Percentiles rank a stretch among this genome's conserved stretches.
phyloP scores from a whole-genome alignment of 2,113 vertebrate genomes.

The Pterophyllum scalare region DNA sequence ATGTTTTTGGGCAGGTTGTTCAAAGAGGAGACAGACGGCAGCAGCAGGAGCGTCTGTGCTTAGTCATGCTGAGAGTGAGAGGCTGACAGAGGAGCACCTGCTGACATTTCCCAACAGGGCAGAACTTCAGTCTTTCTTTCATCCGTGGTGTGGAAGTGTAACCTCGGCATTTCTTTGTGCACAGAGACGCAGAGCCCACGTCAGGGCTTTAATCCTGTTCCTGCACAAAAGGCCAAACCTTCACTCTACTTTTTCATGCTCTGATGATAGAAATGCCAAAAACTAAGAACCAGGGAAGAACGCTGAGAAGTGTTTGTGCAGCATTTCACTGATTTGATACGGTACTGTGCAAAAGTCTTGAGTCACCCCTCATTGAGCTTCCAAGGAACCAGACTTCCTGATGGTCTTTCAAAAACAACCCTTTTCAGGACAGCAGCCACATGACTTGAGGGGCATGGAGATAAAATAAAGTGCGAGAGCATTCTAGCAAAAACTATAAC shows the following conservation, averaged over 20 bases:
- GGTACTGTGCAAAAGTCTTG: background rate
- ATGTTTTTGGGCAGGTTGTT: background rate
- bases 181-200: background rate
- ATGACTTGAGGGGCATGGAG: too few species aligned
- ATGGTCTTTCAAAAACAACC: background rate
- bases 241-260: background rate
- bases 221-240: background rate
- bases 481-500: too few species aligned
- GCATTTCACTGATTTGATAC: background rate
- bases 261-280: background rate
- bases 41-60: background rate
- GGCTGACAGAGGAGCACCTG: constrained; percentile 1
- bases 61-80: background rate
- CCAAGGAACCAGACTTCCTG: background rate
- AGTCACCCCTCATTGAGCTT: background rate
- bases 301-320: background rate
- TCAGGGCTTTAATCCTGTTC: background rate
- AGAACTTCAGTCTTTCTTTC: background rate
- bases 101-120: background rate
- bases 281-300: background rate
- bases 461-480: too few species aligned
- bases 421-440: too few species aligned
- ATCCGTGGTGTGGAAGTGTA: background rate
- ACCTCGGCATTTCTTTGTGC: background rate
- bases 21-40: background rate